A percentile compares a stretch with the other conserved stretches of the same genome.
Conservation (phyloP, 2,113 vertebrate species). For the Dipodomys spectabilis region DNA sequence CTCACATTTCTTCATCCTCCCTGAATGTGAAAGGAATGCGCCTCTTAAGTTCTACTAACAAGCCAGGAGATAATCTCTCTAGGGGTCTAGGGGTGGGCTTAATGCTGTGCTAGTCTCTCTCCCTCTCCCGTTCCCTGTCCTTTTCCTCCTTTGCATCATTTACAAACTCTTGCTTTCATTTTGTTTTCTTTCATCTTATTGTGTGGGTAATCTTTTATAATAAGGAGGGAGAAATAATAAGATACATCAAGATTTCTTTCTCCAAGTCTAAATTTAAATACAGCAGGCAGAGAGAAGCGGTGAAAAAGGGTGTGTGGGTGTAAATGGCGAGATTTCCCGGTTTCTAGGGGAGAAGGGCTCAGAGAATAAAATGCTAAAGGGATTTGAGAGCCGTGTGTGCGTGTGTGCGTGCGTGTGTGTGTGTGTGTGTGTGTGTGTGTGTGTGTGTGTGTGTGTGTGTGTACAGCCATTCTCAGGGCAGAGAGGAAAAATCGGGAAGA, state of each 20-base stretch:
- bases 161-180: not conserved
- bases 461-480: not conserved
- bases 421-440: constrained; percentile 38
- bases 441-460: constrained; percentile 23
- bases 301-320: constrained; percentile 60
- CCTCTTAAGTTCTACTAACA: constrained; percentile 59
- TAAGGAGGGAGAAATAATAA: constrained; percentile 31
- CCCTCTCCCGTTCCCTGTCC: not conserved
- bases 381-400: not conserved
- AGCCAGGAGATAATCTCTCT: constrained; percentile 13
- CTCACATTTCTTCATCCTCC: not conserved
- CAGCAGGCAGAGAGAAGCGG: not conserved
- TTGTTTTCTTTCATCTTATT: not conserved
- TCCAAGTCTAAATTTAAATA: constrained; percentile 66
- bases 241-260: constrained; percentile 35
- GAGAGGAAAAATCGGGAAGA: not conserved
- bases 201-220: not conserved
- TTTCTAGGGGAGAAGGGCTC: not conserved
- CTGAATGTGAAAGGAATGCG: not conserved
- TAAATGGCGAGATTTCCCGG: not conserved
- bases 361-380: not conserved
- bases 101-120: not conserved
- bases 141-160: not conserved
- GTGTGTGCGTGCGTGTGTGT: not conserved
- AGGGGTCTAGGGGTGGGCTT: not conserved